Evolutionary conservation across 2,888 invertebrate species (phyloP), one percentile per base, ranked within the genome.

Genomic region (Spodoptera littoralis): DNA sequence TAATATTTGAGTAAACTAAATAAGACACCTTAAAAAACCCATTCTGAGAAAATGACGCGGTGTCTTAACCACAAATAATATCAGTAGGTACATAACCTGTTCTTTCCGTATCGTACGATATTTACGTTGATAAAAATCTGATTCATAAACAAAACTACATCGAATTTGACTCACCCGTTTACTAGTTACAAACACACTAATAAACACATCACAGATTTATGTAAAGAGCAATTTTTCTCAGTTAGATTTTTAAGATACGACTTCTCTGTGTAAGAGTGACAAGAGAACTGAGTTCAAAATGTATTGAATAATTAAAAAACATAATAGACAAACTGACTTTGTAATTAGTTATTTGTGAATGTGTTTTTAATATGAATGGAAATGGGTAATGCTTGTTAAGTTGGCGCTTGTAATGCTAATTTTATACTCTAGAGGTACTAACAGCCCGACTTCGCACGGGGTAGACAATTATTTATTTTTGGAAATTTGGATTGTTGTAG

Each of bases 141-240:
- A 66, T 55, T 55, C 73, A 66, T 42, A 9, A 36, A 5, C 9
- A 36, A 27, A n/a, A 46, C 6, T 50, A 46, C n/a, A 55, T 55
- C 12, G 13, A 73, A 66, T 13, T 46, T 54, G 49, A 73, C 73
- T 65, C 73, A 66, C 73, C 42, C 46, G 45, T 72, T 72, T 36
- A 45, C n/a, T 3, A 36, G 8, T 48, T 65, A 24, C 46, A 30
- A 48, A 45, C 44, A 48, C 11, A 53, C 30, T 65, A 43, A 65
- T 22, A 43, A 24, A n/a, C 22, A 48, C 44, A 30, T 30, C 0
- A 22, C 42, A 42, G 18, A n/a, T 48, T 18, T 41, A 12, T 44
- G 52, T 47, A n/a, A 11, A 13, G 3, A 22, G 4, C n/a, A 11
- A 12, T 1, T 13, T 8, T 9, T 8, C n/a, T 3, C 2, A n/a